Base-by-base conservation (phyloP, 2,797 vertebrate genomes). In the Amazona finschi region DNA sequence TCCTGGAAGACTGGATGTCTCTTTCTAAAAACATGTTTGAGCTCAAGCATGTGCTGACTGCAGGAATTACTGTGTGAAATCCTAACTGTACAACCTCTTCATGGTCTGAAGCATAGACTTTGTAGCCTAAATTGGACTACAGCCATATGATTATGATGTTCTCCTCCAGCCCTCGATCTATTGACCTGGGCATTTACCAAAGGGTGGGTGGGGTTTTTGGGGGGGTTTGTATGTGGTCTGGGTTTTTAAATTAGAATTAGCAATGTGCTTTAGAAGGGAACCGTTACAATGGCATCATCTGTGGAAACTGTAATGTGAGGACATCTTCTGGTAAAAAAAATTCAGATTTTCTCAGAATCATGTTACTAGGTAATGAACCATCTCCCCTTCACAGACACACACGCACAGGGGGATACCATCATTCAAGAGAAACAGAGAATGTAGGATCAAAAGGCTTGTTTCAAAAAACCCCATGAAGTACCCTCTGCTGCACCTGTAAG, bases 161-260 rank as follows among this genome's bases (percentile, higher is more conserved):
- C 64, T 86, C 16, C 72, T 70, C 44, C 22, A 69, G 50, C 15
- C 36, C 43, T 70, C 47, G 3, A 22, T 11, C 50, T 72, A 72
- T 0, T 44, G 33, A 85, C 24, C 30, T 44, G 25, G 18, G 8
- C 24, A 28, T 86, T 76, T 84, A 76, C 46, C 46, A 61, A 11
- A 57, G 6, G 12, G 14, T 10, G 20, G 19, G 1, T 25, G 15
- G 4, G 14, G 4, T 27, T 44, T 17, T 19, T 22, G 5, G 5
- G 0, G 0, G 3, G 5, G 5, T 33, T 50, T 31, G 14, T 6
- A 7, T 43, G 19, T 11, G 14, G 2, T 38, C 70, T 77, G 33
- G 55, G 55, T 24, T 65, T 85, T 94, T 60, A 41, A 16, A 82
- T 30, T 31, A 76, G n/a, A 85, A 60, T 41, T 66, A 67, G 28